phyloP scores from a whole-genome alignment of 2,113 vertebrate species.

The Onychostoma macrolepis region DNA sequence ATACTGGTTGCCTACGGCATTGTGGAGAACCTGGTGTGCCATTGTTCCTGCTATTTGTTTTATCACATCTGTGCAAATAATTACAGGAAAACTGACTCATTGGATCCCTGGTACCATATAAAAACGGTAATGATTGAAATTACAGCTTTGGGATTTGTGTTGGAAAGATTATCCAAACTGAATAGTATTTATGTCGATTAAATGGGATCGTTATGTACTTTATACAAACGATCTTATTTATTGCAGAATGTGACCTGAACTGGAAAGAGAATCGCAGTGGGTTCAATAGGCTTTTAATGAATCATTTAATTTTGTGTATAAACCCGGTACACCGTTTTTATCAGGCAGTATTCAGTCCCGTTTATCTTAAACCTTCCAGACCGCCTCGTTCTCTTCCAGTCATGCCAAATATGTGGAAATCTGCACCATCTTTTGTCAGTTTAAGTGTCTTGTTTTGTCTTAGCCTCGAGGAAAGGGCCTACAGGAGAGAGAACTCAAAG shows the following conservation, averaged over 20 bases:
- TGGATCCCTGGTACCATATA: background rate
- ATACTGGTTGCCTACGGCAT: background rate
- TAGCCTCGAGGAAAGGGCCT: background rate
- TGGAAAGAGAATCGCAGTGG: conserved; percentile 62
- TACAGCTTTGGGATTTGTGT: background rate
- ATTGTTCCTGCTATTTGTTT: background rate
- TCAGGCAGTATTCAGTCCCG: background rate
- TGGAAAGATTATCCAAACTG: background rate
- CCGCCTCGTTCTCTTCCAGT: background rate
- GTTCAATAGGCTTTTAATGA: conserved; percentile 10
- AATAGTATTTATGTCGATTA: conserved; percentile 14
- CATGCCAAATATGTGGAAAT: background rate
- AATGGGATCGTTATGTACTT: conserved; percentile 1
- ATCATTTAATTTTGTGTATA: background rate
- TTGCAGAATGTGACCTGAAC: conserved; percentile 63
- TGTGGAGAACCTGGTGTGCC: background rate
- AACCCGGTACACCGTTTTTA: conserved; percentile 7
- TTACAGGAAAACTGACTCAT: conserved; percentile 5
- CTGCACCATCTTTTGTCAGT: conserved; percentile 15
- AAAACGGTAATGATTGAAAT: background rate
- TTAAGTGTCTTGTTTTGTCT: background rate
- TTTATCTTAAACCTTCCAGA: conserved; percentile 9
- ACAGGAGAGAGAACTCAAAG: background rate
- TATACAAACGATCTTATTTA: conserved; percentile 68
- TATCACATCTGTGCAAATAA: background rate